Evolutionary conservation across 2,888 invertebrate species (phyloP), one percentile per base, ranked within the genome.

Genomic region (Pyrrhosoma nymphula): DNA sequence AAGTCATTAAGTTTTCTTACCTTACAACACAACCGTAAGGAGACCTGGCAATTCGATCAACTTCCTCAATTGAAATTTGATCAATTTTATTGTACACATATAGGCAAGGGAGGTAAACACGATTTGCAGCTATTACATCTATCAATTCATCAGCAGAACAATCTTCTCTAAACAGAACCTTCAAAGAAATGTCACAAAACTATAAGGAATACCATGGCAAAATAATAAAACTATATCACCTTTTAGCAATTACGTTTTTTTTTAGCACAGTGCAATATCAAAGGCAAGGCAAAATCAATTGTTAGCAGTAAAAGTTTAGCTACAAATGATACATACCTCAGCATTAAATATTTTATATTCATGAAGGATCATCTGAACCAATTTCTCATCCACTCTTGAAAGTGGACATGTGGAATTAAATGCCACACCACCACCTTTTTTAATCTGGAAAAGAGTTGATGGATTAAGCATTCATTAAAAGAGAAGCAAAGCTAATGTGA

Each of bases 31-130:
- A 98, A 95, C 99, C 98, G 97, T 99, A 97, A 0, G 98, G 98
- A 97, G 98, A 98, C 95, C 99, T 97, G 8, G 99, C 99, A 97
- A 99, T 98, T 96, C 99, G 97, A 97, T 99, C 99, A 16, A 99
- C 99, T 97, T 99, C 99, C 97, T 99, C 99, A 96, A 99, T 99
- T 95, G 99, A 99, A 96, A 99, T 99, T 97, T 99, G 99, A 98
- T 99, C 99, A 96, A 99, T 99, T 98, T 99, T 99, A 97, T 99
- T 99, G 97, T 99, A 99, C 95, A 99, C 99, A 97, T 99, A 99
- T 95, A 99, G 97, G 97, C 99, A 99, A 95, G 99, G 99, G 96
- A 99, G 97, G 97, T 99, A 99, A 60, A 99, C 99, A 96, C 99
- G 98, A 97, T 99, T 99, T 20, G 99, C 99, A 95, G 99, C 98